Base-by-base conservation (phyloP, 1,140 invertebrate genomes). In the Panagrolaimus sp. region DNA sequence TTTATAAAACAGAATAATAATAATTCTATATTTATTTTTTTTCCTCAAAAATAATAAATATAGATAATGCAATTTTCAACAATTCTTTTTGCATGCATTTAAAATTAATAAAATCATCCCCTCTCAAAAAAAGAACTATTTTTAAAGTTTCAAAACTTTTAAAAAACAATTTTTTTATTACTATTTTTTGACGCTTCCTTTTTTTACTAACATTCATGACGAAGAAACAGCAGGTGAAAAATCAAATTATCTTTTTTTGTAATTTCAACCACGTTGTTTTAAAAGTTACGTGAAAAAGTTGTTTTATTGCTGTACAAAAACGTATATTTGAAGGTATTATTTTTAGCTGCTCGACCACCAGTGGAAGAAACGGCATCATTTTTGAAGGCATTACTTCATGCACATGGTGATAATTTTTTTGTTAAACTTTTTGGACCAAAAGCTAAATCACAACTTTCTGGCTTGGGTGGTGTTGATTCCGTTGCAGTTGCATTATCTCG, bases 331-430 rank as follows among this genome's bases (percentile, higher is more conserved):
- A 72, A 62, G 67, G 43, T 74, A 42, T 43, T 66, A 27, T 64
- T 79, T 76, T 47, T 85, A 93, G 93, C 93, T n/a, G 94, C 94
- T 84, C 87, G 93, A 79, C 93, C 93, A 72, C 93, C 93, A 43
- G 92, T 96, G 9, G 92, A 95, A 84, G 93, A 96, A 84, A 96
- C 92, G 5, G 91, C 91, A 31, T 92, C 91, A 72, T 96, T 96
- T 85, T 85, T 96, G 65, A 91, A 95, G 81, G 93, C 91, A 9
- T 86, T 96, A 68, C 85, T 96, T 68, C 90, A 91, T 20, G 93
- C 91, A 70, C 93, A 96, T 84, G 93, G 93, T 73, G 92, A 92
- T 70, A 94, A 96, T 86, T 96, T 95, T 83, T 86, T 96, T 78
- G 92, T 94, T 84, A 96, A 96, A 84, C 86, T 96, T 38, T 96